Conservation (phyloP, 2,797 vertebrate genomes). For the Amblyraja radiata region DNA sequence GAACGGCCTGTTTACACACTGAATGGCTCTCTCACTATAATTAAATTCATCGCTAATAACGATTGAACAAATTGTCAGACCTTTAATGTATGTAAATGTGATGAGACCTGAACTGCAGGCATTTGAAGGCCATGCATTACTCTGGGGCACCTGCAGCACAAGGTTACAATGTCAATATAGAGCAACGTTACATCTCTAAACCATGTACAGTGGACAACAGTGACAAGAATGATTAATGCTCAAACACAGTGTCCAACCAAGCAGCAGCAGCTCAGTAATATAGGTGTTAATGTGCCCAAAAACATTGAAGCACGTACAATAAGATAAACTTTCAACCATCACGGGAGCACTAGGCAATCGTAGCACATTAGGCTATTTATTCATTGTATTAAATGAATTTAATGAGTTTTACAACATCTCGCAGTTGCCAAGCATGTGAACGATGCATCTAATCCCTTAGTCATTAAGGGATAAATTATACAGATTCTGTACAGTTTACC, state of each 20-base stretch:
- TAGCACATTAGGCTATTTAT: slow-evolving; percentile 62
- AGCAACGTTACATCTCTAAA: slow-evolving; percentile 20
- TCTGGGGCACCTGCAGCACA: background rate
- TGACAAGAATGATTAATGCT: slow-evolving; percentile 56
- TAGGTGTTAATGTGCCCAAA: slow-evolving; percentile 61
- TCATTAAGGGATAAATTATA: slow-evolving; percentile 71
- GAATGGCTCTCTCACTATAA: background rate
- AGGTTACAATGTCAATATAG: slow-evolving; percentile 40
- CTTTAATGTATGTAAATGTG: background rate
- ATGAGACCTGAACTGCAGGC: background rate
- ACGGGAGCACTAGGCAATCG: slow-evolving; percentile 55
- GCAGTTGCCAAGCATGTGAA: slow-evolving; percentile 53
- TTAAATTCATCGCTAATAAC: background rate
- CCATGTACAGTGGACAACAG: slow-evolving; percentile 40
- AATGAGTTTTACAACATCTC: slow-evolving; percentile 68
- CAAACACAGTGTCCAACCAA: slow-evolving; percentile 53
- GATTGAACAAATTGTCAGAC: background rate
- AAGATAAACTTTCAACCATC: slow-evolving; percentile 60
- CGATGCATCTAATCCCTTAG: slow-evolving; percentile 59
- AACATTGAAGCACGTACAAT: slow-evolving; percentile 53
- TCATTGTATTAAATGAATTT: slow-evolving; percentile 74
- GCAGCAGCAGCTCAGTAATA: slow-evolving; percentile 56
- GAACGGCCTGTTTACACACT: too few species aligned
- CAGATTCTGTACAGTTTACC: slow-evolving; percentile 64
- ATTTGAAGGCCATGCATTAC: background rate